These are phyloP conservation scores for Piscicola geometra DNA, from an alignment of 2,888 invertebrate genomes.

Conservation along the genomic window DNA sequence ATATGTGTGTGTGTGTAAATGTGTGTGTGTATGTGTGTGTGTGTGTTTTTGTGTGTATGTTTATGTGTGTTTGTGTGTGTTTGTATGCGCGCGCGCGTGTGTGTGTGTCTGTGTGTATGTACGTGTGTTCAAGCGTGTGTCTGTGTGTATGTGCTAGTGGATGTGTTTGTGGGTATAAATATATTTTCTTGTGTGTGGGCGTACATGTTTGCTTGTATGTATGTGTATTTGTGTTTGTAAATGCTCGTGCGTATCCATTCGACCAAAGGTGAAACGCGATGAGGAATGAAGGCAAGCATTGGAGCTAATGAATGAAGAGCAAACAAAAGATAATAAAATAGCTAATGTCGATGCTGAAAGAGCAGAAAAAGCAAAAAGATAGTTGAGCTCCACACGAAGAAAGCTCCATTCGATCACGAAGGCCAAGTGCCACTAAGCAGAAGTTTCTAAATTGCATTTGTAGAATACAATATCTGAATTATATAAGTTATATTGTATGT, in stretches of 20 bases:
- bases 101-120: constrained; percentile 8
- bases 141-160: constrained; percentile 3
- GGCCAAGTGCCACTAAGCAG: too few species aligned
- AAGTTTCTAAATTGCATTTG: too few species aligned
- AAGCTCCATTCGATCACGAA: too few species aligned
- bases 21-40: not conserved
- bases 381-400: too few species aligned
- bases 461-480: too few species aligned
- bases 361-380: too few species aligned
- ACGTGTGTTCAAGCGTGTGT: not conserved
- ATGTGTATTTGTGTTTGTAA: not conserved
- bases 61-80: constrained; percentile 5
- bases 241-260: not conserved
- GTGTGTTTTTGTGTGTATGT: not conserved
- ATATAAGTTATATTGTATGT: too few species aligned
- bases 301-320: too few species aligned
- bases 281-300: too few species aligned
- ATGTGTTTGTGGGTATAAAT: not conserved
- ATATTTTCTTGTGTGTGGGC: not conserved
- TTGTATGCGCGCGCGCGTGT: not conserved
- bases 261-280: not conserved
- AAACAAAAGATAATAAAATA: too few species aligned
- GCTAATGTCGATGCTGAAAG: too few species aligned
- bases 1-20: not conserved
- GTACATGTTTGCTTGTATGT: not conserved